Base-by-base conservation (phyloP, 2,797 vertebrate genomes). In the Spinibarbus caldwelli region DNA sequence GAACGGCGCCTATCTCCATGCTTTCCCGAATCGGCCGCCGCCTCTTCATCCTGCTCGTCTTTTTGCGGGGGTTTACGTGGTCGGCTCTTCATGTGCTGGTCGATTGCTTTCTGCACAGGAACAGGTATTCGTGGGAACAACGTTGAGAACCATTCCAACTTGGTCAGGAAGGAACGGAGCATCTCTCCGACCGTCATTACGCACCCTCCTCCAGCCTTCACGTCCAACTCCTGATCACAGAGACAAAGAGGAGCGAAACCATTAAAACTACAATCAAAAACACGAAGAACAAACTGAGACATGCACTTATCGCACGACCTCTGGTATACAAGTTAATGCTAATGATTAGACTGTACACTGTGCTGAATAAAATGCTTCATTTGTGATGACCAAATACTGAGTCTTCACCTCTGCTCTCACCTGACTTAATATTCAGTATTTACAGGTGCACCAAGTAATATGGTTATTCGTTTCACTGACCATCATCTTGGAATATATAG, bases 121-220 rank as follows among this genome's bases (percentile, higher is more conserved):
- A 99, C 98, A 6, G 98, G 98, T 92, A 99, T 99, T 88, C 98
- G 97, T 75, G 98, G 98, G 85, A 99, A 99, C 86, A 99, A 93
- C 0, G 98, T 99, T 88, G 98, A 99, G 93, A 99, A 99, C 98
- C 98, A 99, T 90, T 99, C 98, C 70, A 99, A 95, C 89, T 99
- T 99, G 91, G 98, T 99, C 87, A 99, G 95, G 92, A 98, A 99
- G 88, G 98, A 99, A 75, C 98, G 97, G 45, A 99, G 94, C 98
- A 99, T 99, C 91, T 99, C 98, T 83, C 98, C 98, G 3, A 99
- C 89, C 49, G 97, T 97, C 98, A 99, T 99, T 52, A 99, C 95
- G 3, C 98, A 99, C 78, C 98, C 98, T 0, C 98, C 98, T 21
- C 98, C 98, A 19, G 98, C 98, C 91, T 99, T 99, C 90, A 99